phyloP scores from a whole-genome alignment of 1,140 invertebrate genomes.

The Drosophila sturtevanti region DNA sequence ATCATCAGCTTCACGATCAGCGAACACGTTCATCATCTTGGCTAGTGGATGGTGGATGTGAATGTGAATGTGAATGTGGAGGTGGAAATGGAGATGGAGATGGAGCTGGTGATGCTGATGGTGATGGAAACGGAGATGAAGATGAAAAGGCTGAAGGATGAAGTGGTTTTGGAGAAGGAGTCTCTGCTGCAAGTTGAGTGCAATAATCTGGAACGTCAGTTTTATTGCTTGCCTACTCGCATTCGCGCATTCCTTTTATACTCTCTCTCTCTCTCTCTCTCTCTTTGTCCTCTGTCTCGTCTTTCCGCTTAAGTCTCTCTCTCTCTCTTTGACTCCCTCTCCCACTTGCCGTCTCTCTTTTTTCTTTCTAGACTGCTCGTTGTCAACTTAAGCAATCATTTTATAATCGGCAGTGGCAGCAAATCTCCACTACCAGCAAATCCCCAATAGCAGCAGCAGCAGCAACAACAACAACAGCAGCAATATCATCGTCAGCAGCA shows the following conservation, averaged over 20 bases:
- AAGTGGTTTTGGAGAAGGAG: constrained; percentile 17
- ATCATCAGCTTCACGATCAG: constrained; percentile 64
- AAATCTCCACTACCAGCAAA: constrained; percentile 49
- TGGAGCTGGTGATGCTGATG: not conserved
- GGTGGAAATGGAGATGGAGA: constrained; percentile 1
- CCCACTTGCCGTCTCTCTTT: constrained; percentile 1
- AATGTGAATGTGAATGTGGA: too few species aligned
- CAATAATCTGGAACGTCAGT: constrained; percentile 81
- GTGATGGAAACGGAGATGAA: not conserved
- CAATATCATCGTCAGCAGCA: constrained; percentile 36
- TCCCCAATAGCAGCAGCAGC: constrained; percentile 47
- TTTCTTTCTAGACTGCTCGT: constrained; percentile 59
- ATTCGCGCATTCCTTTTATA: constrained; percentile 54
- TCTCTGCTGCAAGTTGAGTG: constrained; percentile 38
- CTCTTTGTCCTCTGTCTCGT: constrained; percentile 18
- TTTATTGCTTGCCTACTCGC: constrained; percentile 78
- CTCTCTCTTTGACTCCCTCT: not conserved
- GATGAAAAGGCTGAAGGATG: not conserved
- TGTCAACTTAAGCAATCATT: constrained; percentile 81
- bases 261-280: constrained; percentile 13
- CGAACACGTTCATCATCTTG: constrained; percentile 57
- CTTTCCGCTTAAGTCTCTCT: constrained; percentile 1
- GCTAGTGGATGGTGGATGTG: too few species aligned
- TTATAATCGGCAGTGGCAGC: constrained; percentile 76
- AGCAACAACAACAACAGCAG: constrained; percentile 30